Evolutionary conservation across 2,797 vertebrate species (phyloP), one percentile per base, ranked within the genome.

Genomic region (Hippopotamyrus pictus): DNA sequence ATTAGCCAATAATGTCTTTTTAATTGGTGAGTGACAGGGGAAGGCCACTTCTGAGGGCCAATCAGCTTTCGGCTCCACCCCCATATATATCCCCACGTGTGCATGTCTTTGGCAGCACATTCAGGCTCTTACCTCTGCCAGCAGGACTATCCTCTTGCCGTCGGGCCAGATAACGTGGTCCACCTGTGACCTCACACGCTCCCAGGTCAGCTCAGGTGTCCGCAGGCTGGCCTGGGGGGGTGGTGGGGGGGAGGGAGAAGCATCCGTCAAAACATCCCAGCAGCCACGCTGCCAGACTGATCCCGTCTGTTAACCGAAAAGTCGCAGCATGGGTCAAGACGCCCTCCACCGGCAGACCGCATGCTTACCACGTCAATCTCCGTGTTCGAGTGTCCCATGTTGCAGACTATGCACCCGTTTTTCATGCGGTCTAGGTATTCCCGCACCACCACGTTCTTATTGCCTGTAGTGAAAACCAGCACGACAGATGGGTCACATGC

Each of bases 361-460:
- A 29, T 33, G 7, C 97, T 97, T 94, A 99, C 98, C 97, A 99
- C 98, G 0, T 99, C 98, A 3, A 99, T 99, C 94, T 99, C 98
- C 0, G 98, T 99, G 96, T 99, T 99, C 93, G 98, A 99, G 96
- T 99, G 98, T 0, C 98, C 98, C 98, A 99, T 99, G 95, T 99
- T 99, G 94, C 98, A 99, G 83, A 99, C 98, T 0, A 99, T 99
- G 93, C 98, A 99, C 92, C 98, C 96, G 89, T 99, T 99, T 96
- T 99, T 99, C 98, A 99, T 99, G 54, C 98, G 95, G 91, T 99
- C 98, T 84, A 99, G 95, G 88, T 99, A 97, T 33, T 99, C 98
- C 93, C 98, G 95, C 91, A 97, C 96, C 93, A 99, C 98, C 91
- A 99, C 98, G 7, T 99, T 99, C 96, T 99, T 99, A 92, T 99